A percentile compares a stretch with the other conserved stretches of the same genome.
Evolutionary conservation across 2,113 vertebrate genomes (phyloP).

Genomic region (Stegostoma tigrinum): DNA sequence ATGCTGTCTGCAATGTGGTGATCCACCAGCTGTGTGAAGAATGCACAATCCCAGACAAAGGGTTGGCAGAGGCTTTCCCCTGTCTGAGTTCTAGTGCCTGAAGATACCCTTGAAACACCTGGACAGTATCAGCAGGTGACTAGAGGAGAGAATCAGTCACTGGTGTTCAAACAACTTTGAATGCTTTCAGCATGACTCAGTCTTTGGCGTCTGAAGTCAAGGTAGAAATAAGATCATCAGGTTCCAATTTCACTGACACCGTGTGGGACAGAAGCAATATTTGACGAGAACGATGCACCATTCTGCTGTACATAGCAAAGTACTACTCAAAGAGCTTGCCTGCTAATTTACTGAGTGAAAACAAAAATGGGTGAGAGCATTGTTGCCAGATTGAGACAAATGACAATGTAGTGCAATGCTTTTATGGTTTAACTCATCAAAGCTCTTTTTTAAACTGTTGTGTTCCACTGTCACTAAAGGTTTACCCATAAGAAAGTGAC

Average conservation of each 20-base stretch:
- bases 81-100: constrained; percentile 72
- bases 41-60: constrained; percentile 73
- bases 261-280: neutral
- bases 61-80: constrained; percentile 67
- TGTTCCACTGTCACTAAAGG: neutral
- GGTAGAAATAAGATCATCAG: constrained; percentile 18
- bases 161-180: constrained; percentile 48
- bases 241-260: constrained; percentile 24
- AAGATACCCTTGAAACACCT: constrained; percentile 81
- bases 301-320: neutral
- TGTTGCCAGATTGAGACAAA: neutral
- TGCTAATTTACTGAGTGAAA: neutral
- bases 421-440: too few species aligned
- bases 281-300: neutral
- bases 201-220: constrained; percentile 27
- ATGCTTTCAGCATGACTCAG: constrained; percentile 81
- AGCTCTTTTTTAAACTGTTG: neutral
- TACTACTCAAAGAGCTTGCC: neutral
- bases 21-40: constrained; percentile 78
- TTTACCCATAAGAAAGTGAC: neutral
- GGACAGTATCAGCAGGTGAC: constrained; percentile 83
- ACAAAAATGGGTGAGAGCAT: neutral
- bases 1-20: constrained; percentile 58
- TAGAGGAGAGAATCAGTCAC: constrained; percentile 75
- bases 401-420: too few species aligned